Base-by-base conservation (phyloP, 2,113 vertebrate genomes). In the Hyaena hyaena region DNA sequence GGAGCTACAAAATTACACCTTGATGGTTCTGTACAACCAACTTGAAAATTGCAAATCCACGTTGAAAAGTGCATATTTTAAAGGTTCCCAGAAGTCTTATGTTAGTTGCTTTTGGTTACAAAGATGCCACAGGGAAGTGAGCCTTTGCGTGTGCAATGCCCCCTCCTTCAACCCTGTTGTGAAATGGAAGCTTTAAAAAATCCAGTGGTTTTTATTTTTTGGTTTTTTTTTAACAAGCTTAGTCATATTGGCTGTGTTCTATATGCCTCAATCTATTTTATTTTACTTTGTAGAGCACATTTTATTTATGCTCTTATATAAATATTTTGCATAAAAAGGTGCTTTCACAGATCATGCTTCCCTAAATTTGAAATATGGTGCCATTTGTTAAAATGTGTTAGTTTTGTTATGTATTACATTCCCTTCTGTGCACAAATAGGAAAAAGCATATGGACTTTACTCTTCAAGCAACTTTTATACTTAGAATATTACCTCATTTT, bases 321-420 rank as follows among this genome's bases (percentile, higher is more conserved):
- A 96, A 96, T 93, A 97, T 45, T 95, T 97, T 92, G 82, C 97
- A 96, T 96, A 91, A 96, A 94, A 90, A 92, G 97, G 97, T 98
- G 88, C 71, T 98, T 98, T 98, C 94, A 88, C 81, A 88, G 82
- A 35, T 71, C 43, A 53, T 35, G 76, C 96, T 97, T 98, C 95
- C 92, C 87, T 95, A 98, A 98, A 97, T 91, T 89, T 97, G 82
- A 97, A 96, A 95, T 89, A 88, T 4, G 3, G 76, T 58, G n/a
- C 33, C 7, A 69, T 88, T 98, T 97, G 14, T 77, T 92, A 97
- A 98, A 98, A 98, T 69, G 97, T 98, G 97, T 93, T 96, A 98
- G 94, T 98, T 98, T 96, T 97, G 97, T 83, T 97, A 90, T 98
- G 94, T 80, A 31, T 94, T 88, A n/a, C 35, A 81, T 84, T 45